Evolutionary conservation across 2,888 invertebrate species (phyloP), one percentile per base, ranked within the genome.

Genomic region (Notodonta ziczac): DNA sequence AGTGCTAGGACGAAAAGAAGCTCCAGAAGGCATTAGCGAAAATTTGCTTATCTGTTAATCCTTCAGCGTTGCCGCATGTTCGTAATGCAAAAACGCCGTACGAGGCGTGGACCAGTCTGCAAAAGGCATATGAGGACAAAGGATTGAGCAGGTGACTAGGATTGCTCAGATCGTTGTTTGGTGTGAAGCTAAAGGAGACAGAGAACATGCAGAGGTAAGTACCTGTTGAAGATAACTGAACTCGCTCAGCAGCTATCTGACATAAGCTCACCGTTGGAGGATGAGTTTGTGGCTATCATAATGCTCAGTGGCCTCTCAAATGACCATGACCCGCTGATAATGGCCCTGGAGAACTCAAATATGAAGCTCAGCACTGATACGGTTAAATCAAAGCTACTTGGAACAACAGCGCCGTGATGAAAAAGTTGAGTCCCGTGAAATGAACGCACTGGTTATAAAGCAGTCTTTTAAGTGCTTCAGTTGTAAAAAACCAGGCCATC

Each of bases 291-390:
- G 0, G 67, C 71, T 2, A 66, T 70, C 0, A 46, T 73, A 4
- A 66, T 73, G 59, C 57, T 73, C 12, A 71, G 69, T 40, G 73
- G 73, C 0, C 32, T 75, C 5, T 39, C 70, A 10, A 6, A 57
- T 5, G 59, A 70, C 6, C 72, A 70, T 52, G 70, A 74, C 13
- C 74, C 72, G 4, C 57, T 74, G 8, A 70, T 74, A 0, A 71
- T 74, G 74, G 65, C 74, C 44, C 44, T 44, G 44, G 44, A 44
- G 13, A 44, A 44, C 44, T 44, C 44, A 10, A 44, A 44, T 44
- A 44, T 13, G 4, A 44, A 44, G 13, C 39, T 69, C 10, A 50
- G 60, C 2, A 66, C 52, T 42, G 68, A 72, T 4, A 24, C 48
- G 0, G 66, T 72, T 0, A 62, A 61, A 60, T 12, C 46, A 0